Base-by-base conservation (phyloP, 2,888 invertebrate genomes). In the Cheilosia urbana region DNA sequence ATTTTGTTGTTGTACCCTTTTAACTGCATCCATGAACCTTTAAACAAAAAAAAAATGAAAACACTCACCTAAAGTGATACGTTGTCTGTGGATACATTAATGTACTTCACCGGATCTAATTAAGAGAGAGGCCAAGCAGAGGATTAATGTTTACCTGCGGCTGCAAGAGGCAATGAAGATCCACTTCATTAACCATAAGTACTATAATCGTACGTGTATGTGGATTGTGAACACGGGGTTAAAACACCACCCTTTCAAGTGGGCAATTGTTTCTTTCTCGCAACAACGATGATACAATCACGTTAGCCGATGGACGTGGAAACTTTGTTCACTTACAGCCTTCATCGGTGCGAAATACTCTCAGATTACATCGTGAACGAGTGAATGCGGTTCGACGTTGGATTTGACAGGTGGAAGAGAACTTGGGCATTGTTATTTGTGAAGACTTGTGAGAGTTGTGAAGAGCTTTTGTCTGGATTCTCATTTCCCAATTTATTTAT, bases 71-170 rank as follows among this genome's bases (percentile, higher is more conserved):
- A 66, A 58, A 66, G 60, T 60, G 71, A 60, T 49, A 69, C 58
- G 57, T 30, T 47, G 17, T 58, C 13, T 57, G 63, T 55, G 69
- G 42, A 76, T 53, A 75, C 65, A 71, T 71, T 75, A 69, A 69
- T 75, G 79, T 75, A 75, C 84, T 84, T 75, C 58, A 76, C 45
- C 55, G 71, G 75, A 75, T 79, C 71, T 76, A 77, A 81, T 85
- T 85, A 85, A 81, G 85, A 81, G 62, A 77, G 76, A 72, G 81
- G 72, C 76, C 76, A 81, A 51, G 40, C 72, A 73, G 49, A 72
- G 34, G 81, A 66, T 76, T 63, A 63, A 77, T 85, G 81, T 63
- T 81, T 68, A 85, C 85, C 85, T 81, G 76, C 72, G 76, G 81
- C 81, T 71, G 75, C 49, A 85, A 76, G 80, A 62, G 84, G 69